These are phyloP conservation scores for Eriocheir sinensis DNA, from an alignment of 1,140 invertebrate species.

Conservation along the genomic window DNA sequence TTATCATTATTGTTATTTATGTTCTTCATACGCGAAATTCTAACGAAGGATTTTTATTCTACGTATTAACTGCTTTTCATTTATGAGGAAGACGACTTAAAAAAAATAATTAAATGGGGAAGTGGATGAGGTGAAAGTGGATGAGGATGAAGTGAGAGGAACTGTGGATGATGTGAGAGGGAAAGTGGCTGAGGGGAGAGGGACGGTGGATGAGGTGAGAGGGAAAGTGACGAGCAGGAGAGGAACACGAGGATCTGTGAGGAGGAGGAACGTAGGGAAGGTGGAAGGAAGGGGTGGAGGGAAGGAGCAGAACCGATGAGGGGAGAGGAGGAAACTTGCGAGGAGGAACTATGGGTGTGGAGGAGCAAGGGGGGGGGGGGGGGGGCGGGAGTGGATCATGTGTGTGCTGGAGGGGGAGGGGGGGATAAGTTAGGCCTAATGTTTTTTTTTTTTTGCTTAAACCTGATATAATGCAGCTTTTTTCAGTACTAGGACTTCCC, in stretches of 20 bases:
- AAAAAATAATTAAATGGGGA: too few species aligned
- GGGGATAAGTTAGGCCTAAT: not conserved
- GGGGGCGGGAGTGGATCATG: not conserved
- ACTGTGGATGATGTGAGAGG: too few species aligned
- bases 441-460: not conserved
- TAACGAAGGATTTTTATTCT: too few species aligned
- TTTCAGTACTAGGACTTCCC: too few species aligned
- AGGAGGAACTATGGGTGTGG: not conserved
- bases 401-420: not conserved
- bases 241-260: not conserved
- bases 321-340: not conserved
- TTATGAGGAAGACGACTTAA: too few species aligned
- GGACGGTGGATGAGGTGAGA: not conserved
- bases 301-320: too few species aligned
- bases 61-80: too few species aligned
- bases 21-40: too few species aligned
- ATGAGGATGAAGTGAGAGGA: too few species aligned
- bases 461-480: not conserved
- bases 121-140: too few species aligned
- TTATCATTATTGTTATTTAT: not conserved
- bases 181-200: not conserved
- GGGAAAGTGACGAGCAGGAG: not conserved
- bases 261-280: not conserved
- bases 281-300: not conserved
- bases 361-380: not conserved